These are phyloP conservation scores for Epinotia nisella DNA, from an alignment of 2,888 invertebrate genomes.

Conservation along the genomic window DNA sequence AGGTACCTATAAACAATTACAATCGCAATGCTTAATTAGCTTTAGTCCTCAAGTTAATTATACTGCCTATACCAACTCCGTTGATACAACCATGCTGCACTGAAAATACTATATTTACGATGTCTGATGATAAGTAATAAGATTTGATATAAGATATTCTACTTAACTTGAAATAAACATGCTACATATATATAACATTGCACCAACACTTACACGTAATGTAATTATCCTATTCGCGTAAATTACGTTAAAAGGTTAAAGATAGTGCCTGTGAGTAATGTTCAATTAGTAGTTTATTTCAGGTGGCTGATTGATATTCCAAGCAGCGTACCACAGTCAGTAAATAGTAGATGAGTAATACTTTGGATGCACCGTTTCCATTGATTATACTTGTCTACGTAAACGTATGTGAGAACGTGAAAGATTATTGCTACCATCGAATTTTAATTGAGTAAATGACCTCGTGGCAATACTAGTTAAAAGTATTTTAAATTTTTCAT, in stretches of 20 bases:
- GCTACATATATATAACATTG: not conserved
- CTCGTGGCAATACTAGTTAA: no score
- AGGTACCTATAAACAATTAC: no score
- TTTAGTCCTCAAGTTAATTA: not conserved
- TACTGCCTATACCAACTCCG: not conserved
- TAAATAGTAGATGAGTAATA: conserved; percentile 19
- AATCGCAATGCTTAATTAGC: no score
- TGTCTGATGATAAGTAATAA: no score
- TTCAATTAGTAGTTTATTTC: conserved; percentile 25
- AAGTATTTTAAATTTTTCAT: no score
- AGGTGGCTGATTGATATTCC: conserved; percentile 23
- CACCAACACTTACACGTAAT: not conserved
- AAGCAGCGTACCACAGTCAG: conserved; percentile 9
- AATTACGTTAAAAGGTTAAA: conserved; percentile 22
- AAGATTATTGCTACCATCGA: not conserved
- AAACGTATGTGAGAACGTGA: no score
- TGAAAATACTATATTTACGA: no score
- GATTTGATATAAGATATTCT: no score
- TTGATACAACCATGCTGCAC: no score
- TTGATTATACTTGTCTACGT: not conserved
- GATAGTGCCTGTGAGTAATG: conserved; percentile 30
- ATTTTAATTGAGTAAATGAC: no score
- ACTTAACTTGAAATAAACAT: no score
- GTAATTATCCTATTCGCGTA: conserved; percentile 15
- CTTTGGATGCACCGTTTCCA: conserved; percentile 16